Base-by-base conservation (phyloP, 1,140 invertebrate species). In the Zophobas morio region DNA sequence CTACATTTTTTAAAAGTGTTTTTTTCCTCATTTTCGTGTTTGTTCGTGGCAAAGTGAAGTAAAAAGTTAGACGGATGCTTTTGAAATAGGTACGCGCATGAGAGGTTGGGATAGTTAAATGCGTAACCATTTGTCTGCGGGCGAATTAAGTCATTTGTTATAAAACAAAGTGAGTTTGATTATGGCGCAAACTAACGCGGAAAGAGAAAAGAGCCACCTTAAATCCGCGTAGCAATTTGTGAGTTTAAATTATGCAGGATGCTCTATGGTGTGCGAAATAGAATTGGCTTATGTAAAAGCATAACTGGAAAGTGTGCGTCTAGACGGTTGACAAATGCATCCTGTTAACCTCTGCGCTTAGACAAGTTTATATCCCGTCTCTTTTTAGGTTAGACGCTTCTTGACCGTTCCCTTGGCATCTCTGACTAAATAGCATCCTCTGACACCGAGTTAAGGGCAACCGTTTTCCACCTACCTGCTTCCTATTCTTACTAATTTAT, bases 181-280 rank as follows among this genome's bases (percentile, higher is more conserved):
- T 56, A 74, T 74, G 51, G 49, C 37, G 71, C 20, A 73, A 73
- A 56, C 37, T 33, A 73, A 73, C 37, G 56, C 51, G 66, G 66
- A 75, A 46, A 39, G 56, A 63, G 56, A 63, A 46, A 33, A 75
- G 56, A 42, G 49, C 34, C 60, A 47, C 47, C 70, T 78, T 78
- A 74, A 78, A 78, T 75, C 70, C 71, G 20, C 8, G 51, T 34
- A 60, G 57, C 57, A 70, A 78, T 78, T 78, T 78, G 77, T 66
- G 71, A 49, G 2, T 70, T 56, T 78, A 66, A 78, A 78, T 78
- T 75, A 78, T 78, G 60, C 77, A 78, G 8, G 77, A 33, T 78
- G 77, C 46, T 78, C 39, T 78, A 78, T 78, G 77, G 73, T 74
- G 72, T 78, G 77, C 77, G 73, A 78, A 78, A 78, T 78, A 78